A percentile compares a stretch with the other conserved stretches of the same genome.
Conservation (phyloP, 2,888 invertebrate genomes). For the Bellardia bayeri region DNA sequence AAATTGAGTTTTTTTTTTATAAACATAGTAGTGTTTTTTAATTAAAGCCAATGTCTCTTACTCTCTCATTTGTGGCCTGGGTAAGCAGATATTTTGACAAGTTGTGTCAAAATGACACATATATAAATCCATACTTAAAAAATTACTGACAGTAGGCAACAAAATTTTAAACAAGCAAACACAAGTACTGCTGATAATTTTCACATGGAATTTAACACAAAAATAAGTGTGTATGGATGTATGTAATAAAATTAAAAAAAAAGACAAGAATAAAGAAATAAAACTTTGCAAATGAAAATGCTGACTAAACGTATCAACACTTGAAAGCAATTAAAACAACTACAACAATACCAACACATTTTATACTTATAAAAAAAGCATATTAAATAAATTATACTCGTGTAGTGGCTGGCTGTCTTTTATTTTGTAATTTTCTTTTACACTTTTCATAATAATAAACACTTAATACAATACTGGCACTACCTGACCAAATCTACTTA, state of each 20-base stretch:
- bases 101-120: slow-evolving; percentile 28
- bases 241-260: not conserved
- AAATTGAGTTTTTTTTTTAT: too few species aligned
- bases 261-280: slow-evolving; percentile 3
- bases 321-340: slow-evolving; percentile 33
- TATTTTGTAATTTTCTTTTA: slow-evolving; percentile 7
- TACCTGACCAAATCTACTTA: slow-evolving; percentile 8
- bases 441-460: not conserved
- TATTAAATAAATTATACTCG: not conserved
- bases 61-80: not conserved
- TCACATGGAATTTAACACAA: not conserved
- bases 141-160: slow-evolving; percentile 17
- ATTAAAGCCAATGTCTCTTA: not conserved
- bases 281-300: slow-evolving; percentile 11
- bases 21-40: too few species aligned
- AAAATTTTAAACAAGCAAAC: slow-evolving; percentile 16
- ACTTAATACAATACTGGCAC: not conserved
- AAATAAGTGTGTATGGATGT: not conserved
- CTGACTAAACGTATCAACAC: slow-evolving; percentile 45
- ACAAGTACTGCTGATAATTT: slow-evolving; percentile 40
- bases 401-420: not conserved
- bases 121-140: too few species aligned
- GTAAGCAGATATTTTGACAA: slow-evolving; percentile 10
- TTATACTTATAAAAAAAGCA: not conserved
- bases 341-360: not conserved